Evolutionary conservation across 2,888 invertebrate genomes (phyloP).

Genomic region (Papilio elwesi): DNA sequence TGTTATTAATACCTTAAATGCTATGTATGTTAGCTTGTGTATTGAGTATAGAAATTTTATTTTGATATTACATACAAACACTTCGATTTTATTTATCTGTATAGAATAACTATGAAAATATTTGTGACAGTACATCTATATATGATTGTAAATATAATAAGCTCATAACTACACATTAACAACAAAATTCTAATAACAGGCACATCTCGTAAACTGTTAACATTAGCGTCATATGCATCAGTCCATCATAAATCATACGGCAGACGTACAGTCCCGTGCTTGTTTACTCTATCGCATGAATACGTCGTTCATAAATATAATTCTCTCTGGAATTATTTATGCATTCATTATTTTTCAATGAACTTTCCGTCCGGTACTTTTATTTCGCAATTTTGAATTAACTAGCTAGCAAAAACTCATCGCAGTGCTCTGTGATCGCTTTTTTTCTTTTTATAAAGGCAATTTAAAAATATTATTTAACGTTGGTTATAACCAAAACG

Average conservation of each 20-base stretch:
- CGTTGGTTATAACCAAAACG: no score
- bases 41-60: no score
- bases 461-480: neutral
- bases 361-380: neutral
- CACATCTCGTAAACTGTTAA: constrained; percentile 4
- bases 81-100: no score
- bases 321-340: neutral
- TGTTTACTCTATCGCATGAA: neutral
- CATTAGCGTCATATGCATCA: neutral
- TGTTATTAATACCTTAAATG: no score
- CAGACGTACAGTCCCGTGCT: neutral
- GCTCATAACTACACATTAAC: neutral
- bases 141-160: neutral
- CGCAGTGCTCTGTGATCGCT: neutral
- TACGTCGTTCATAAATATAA: neutral
- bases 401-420: constrained; percentile 1
- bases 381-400: constrained; percentile 4
- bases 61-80: no score
- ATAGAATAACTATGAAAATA: no score
- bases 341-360: neutral
- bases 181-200: neutral
- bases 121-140: no score
- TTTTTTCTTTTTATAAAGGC: neutral
- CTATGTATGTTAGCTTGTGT: no score
- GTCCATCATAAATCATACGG: neutral